Evolutionary conservation across 1,140 invertebrate species (phyloP).

Genomic region (Gryllus bimaculatus): DNA sequence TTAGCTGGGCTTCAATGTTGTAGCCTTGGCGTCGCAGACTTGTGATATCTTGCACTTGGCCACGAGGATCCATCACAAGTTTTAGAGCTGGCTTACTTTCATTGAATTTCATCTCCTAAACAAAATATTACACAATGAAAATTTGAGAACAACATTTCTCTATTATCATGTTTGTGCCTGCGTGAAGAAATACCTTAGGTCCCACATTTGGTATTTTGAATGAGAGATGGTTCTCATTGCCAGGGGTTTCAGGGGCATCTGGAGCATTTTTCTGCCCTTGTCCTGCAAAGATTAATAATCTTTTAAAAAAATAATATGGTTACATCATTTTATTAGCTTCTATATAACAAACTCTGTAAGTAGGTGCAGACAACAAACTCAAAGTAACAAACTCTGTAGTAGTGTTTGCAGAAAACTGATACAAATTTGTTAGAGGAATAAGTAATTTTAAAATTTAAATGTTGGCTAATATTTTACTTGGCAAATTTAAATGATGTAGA

Average conservation of each 20-base stretch:
- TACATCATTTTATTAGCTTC: background rate
- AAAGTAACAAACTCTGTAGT: background rate
- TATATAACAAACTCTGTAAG: background rate
- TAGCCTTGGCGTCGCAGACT: slow-evolving; percentile 46
- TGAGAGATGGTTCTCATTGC: slow-evolving; percentile 20
- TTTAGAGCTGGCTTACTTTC: slow-evolving; percentile 40
- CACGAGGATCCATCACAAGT: slow-evolving; percentile 68
- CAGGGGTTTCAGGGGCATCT: slow-evolving; percentile 16
- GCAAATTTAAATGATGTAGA: no score
- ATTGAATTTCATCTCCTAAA: slow-evolving; percentile 17
- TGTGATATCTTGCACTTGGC: slow-evolving; percentile 59
- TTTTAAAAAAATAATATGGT: no score
- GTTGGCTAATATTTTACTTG: no score
- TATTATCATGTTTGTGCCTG: no score
- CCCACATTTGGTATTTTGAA: slow-evolving; percentile 26
- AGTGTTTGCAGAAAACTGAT: background rate
- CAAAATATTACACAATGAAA: background rate
- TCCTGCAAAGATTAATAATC: background rate
- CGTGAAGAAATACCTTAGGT: slow-evolving; percentile 19
- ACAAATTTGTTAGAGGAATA: no score
- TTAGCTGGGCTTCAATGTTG: slow-evolving; percentile 50
- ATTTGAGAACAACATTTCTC: background rate
- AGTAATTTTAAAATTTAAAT: no score
- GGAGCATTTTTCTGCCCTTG: background rate
- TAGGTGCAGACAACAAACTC: background rate